Conservation (phyloP, 1,140 invertebrate species). For the Pemphigus obesinymphae region DNA sequence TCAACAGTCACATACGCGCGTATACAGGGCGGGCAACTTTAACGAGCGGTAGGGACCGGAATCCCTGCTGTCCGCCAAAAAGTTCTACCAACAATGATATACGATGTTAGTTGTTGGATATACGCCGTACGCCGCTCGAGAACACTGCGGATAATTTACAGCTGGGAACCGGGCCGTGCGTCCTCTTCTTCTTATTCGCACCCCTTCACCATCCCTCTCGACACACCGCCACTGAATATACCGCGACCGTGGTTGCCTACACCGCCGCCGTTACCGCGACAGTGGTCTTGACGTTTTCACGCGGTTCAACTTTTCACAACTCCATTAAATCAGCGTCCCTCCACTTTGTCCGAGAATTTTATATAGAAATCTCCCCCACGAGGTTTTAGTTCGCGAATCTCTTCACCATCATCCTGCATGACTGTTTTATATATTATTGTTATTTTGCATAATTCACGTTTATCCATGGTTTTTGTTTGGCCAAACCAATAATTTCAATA, state of each 20-base stretch:
- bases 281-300: slow-evolving; percentile 37
- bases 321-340: slow-evolving; percentile 37
- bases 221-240: background rate
- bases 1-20: background rate
- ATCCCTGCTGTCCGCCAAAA: slow-evolving; percentile 14
- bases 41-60: slow-evolving; percentile 30
- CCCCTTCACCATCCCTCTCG: background rate
- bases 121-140: background rate
- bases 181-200: background rate
- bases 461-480: background rate
- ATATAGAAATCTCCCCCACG: background rate
- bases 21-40: slow-evolving; percentile 6
- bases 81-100: slow-evolving; percentile 38
- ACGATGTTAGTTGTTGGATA: slow-evolving; percentile 34
- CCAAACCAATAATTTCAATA: too few relatives aligned
- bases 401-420: background rate
- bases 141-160: slow-evolving; percentile 40
- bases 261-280: background rate
- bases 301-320: slow-evolving; percentile 37
- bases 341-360: slow-evolving; percentile 26
- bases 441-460: background rate
- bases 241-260: too few relatives aligned
- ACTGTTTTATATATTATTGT: background rate
- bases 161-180: background rate
- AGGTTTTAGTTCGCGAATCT: background rate